Conservation (phyloP, 2,888 invertebrate genomes). For the Elmis aenea region DNA sequence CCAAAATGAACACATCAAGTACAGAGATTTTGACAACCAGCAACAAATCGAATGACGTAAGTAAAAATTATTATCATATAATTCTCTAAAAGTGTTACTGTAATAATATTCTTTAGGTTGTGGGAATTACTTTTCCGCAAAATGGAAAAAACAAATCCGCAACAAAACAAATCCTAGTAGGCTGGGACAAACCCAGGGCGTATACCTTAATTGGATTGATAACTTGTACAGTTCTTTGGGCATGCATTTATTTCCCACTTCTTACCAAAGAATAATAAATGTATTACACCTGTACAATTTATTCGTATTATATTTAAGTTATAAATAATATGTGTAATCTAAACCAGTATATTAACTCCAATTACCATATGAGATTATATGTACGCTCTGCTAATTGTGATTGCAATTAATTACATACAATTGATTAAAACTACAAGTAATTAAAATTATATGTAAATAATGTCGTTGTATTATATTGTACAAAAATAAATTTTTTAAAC, state of each 20-base stretch:
- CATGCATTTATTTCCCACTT: conserved; percentile 47
- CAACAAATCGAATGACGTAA: conserved; percentile 14
- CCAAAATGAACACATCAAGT: conserved; percentile 14
- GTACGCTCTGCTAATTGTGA: too few relatives aligned
- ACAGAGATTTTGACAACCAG: conserved; percentile 22
- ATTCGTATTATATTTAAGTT: conserved; percentile 1
- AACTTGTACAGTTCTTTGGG: conserved; percentile 47
- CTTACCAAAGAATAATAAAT: conserved; percentile 17
- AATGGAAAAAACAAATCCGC: conserved; percentile 4
- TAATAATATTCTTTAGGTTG: conserved; percentile 1
- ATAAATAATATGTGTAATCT: background rate
- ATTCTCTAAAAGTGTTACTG: background rate
- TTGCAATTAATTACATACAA: too few relatives aligned
- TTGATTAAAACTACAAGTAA: too few relatives aligned
- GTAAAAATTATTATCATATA: conserved; percentile 4
- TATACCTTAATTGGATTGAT: conserved; percentile 42
- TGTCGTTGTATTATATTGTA: too few relatives aligned
- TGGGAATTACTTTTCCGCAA: background rate
- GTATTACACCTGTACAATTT: too few relatives aligned
- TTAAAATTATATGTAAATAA: too few relatives aligned
- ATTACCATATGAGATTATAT: background rate
- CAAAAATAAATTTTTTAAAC: too few relatives aligned
- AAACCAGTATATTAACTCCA: background rate
- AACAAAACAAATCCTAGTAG: conserved; percentile 38
- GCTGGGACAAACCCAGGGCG: conserved; percentile 48